Percentiles rank a stretch among this genome's conserved stretches.
phyloP scores from a whole-genome alignment of 2,797 vertebrate genomes.

The Amniataba percoides region DNA sequence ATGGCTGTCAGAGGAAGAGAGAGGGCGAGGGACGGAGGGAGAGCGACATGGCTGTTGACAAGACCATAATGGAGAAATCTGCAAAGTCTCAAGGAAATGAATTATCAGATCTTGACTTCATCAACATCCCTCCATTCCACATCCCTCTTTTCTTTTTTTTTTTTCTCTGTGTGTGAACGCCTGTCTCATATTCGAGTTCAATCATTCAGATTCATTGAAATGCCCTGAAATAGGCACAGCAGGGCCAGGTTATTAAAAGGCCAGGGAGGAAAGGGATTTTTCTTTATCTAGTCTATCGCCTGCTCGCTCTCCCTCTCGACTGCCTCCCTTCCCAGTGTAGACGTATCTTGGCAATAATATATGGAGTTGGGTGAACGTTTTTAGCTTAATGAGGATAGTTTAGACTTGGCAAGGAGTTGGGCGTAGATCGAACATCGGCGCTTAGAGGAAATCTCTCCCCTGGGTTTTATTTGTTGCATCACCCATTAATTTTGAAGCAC shows the following conservation, averaged over 20 bases:
- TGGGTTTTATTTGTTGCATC: slow-evolving; percentile 71
- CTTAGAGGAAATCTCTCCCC: slow-evolving; percentile 77
- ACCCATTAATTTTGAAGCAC: slow-evolving; percentile 70
- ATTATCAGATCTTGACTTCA: slow-evolving; percentile 43
- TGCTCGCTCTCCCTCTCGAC: slow-evolving; percentile 2
- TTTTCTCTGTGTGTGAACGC: neutral
- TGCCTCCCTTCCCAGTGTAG: slow-evolving; percentile 39
- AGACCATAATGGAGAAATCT: slow-evolving; percentile 68
- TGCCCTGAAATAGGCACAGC: slow-evolving; percentile 33
- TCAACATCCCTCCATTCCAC: slow-evolving; percentile 27
- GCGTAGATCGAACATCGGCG: slow-evolving; percentile 68
- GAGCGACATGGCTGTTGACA: slow-evolving; percentile 59
- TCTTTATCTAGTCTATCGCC: slow-evolving; percentile 18
- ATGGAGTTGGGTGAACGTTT: slow-evolving; percentile 65
- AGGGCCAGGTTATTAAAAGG: slow-evolving; percentile 29
- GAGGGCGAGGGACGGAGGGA: slow-evolving; percentile 49
- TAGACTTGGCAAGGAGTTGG: slow-evolving; percentile 73
- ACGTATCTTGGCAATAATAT: slow-evolving; percentile 67
- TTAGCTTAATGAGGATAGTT: slow-evolving; percentile 81
- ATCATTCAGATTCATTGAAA: slow-evolving; percentile 42
- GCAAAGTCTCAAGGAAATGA: slow-evolving; percentile 64
- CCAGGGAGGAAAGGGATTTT: slow-evolving; percentile 13
- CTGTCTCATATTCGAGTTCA: slow-evolving; percentile 22
- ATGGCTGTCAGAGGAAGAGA: slow-evolving; percentile 60
- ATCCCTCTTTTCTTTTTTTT: neutral